Conservation (phyloP, 2,113 vertebrate genomes). For the Prinia subflava region DNA sequence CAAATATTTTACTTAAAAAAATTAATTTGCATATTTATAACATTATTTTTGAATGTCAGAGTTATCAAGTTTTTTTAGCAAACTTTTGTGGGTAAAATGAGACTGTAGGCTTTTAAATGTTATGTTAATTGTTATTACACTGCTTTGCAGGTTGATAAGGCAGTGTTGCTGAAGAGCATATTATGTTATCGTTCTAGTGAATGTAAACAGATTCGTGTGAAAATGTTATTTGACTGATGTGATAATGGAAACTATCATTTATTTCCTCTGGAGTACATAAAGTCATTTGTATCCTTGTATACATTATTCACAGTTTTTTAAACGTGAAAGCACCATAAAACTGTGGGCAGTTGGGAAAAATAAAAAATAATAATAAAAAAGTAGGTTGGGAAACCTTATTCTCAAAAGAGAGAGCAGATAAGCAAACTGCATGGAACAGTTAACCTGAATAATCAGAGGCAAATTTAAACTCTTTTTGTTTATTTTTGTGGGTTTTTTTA, state of each 20-base stretch:
- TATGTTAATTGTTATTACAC: slow-evolving; percentile 73
- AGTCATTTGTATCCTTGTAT: slow-evolving; percentile 73
- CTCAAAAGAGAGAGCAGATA: background rate
- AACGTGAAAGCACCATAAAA: slow-evolving; percentile 64
- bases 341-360: slow-evolving; percentile 58
- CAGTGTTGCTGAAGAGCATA: slow-evolving; percentile 66
- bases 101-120: slow-evolving; percentile 67
- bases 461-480: background rate
- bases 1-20: slow-evolving; percentile 88
- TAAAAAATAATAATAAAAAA: slow-evolving; percentile 42
- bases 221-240: slow-evolving; percentile 77
- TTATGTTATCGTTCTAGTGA: slow-evolving; percentile 72
- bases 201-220: slow-evolving; percentile 79
- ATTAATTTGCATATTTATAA: slow-evolving; percentile 85
- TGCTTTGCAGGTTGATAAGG: slow-evolving; percentile 70
- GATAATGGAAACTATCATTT: slow-evolving; percentile 78
- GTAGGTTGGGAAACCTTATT: background rate
- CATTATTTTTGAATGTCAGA: slow-evolving; percentile 82
- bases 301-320: slow-evolving; percentile 68
- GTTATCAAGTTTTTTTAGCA: slow-evolving; percentile 71
- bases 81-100: slow-evolving; percentile 72
- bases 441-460: background rate
- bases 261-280: slow-evolving; percentile 75
- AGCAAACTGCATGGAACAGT: background rate
- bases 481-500: background rate